Evolutionary conservation across 1,140 invertebrate species (phyloP), one percentile per base, ranked within the genome.

Genomic region (Forficula auricularia): DNA sequence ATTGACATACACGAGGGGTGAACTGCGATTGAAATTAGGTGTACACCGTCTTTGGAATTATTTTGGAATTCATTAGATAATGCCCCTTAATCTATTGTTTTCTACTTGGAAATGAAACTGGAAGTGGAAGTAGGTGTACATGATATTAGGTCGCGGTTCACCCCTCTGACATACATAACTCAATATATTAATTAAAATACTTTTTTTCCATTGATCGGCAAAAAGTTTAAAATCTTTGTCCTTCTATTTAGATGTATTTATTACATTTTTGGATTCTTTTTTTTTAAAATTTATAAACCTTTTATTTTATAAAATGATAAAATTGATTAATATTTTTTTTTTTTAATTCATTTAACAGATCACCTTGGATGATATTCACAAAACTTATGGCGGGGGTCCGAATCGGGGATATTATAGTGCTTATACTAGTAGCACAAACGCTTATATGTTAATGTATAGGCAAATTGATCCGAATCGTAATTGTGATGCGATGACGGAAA

Each of bases 391-490:
- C 22, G 83, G 84, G 31, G 74, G 75, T 34, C 65, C 72, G 2
- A 63, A 65, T 27, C 64, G 77, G 48, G 70, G 69, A 4, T 84
- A 82, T 56, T 86, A 82, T 54, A 81, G 74, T 27, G 72, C 73
- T 15, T 84, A 79, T 52, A 77, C 68, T 51, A 84, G 80, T 46
- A 88, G 83, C 54, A 87, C 85, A 32, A 91, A 89, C 65, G 87
- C 87, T 0, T 91, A 92, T 53, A 91, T 92, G 85, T 66, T 92
- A 15, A 87, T 90, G 79, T 92, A 91, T 54, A 63, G 88, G 44
- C 79, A 84, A 61, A 77, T 86, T 38, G 78, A 88, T 62, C 67
- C 69, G 42, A 59, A 71, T 36, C 61, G 70, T 33, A 89, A 88
- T 66, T 63, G 65, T 56, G 59, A 70, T 39, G 74, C 77, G 14